Evolutionary conservation across 2,797 vertebrate species (phyloP), one percentile per base, ranked within the genome.

Genomic region (Momotus momota): DNA sequence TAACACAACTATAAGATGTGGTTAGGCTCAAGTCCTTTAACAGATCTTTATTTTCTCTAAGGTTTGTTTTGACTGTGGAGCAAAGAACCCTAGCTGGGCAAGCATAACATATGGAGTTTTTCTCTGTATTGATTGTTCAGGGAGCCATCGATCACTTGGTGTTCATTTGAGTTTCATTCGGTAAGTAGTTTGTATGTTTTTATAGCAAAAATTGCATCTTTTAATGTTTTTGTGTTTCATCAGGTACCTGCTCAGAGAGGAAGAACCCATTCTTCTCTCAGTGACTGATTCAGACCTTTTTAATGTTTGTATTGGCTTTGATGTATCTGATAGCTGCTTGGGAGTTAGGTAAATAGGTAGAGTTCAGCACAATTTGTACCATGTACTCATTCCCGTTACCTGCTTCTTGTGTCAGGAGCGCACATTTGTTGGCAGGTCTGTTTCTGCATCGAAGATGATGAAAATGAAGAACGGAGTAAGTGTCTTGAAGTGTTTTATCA

Each of bases 1-100:
- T 35, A n/a, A 12, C 4, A 43, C 35, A 67, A 11, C 58, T 64
- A 0, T 49, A 61, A 72, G 33, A 55, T 3, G 5, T 1, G 1
- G 11, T 65, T 87, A 2, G 45, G 48, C 48, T 65, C 16, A 19
- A 20, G 29, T 33, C 8, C 43, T 72, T 16, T 38, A 41, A n/a
- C 43, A 41, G 27, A 22, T 54, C 25, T 88, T 17, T 75, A 6
- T 92, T 95, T 85, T 41, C 51, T 93, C 58, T 8, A 49, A 99
- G 99, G 97, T 97, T 12, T 99, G 99, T 91, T 99, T 99, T 91
- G 99, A 99, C 94, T 99, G 99, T 9, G 98, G 98, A 33, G 98
- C 99, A 1, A 99, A 99, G 96, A 99, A 99, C 81, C 99, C 99
- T 54, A 99, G 99, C 96, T 99, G 99, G 99, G 99, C 99, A 12